Evolutionary conservation across 1,140 invertebrate species (phyloP).

Genomic region (Cecropterus lyciades): DNA sequence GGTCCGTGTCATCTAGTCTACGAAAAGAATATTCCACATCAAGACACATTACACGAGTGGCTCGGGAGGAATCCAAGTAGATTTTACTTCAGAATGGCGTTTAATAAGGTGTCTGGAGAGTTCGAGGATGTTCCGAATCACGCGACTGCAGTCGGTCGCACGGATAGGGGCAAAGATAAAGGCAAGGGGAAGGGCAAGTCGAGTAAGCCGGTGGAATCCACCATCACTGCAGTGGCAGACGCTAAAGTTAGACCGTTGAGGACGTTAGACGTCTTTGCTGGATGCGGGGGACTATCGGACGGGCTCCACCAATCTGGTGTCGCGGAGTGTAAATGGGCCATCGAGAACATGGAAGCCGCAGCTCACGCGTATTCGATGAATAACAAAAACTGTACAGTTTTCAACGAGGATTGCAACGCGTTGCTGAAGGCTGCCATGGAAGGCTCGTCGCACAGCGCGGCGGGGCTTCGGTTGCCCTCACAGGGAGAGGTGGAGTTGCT

Average conservation of each 20-base stretch:
- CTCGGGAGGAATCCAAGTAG: slow-evolving; percentile 86
- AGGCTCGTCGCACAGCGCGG: slow-evolving; percentile 71
- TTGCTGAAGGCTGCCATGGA: slow-evolving; percentile 88
- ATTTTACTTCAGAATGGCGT: slow-evolving; percentile 92
- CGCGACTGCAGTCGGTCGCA: slow-evolving; percentile 85
- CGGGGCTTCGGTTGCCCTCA: slow-evolving; percentile 88
- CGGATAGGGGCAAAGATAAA: slow-evolving; percentile 87
- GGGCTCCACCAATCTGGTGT: slow-evolving; percentile 90
- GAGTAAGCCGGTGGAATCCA: slow-evolving; percentile 72
- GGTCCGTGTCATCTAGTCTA: slow-evolving; percentile 72
- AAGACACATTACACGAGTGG: slow-evolving; percentile 86
- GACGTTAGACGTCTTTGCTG: slow-evolving; percentile 94
- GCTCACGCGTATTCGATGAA: slow-evolving; percentile 93
- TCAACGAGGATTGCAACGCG: slow-evolving; percentile 92
- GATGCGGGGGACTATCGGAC: slow-evolving; percentile 92
- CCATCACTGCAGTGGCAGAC: slow-evolving; percentile 54
- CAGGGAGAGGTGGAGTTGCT: slow-evolving; percentile 94
- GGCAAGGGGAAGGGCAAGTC: slow-evolving; percentile 90
- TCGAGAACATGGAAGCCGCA: slow-evolving; percentile 92
- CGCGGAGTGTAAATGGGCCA: slow-evolving; percentile 90
- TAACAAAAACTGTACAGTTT: slow-evolving; percentile 90
- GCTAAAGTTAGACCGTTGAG: slow-evolving; percentile 83
- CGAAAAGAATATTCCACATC: slow-evolving; percentile 69
- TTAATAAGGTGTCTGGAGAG: slow-evolving; percentile 85
- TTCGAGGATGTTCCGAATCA: slow-evolving; percentile 87